Conservation (phyloP, 1,140 invertebrate genomes). For the Ostrea denselamellosa region DNA sequence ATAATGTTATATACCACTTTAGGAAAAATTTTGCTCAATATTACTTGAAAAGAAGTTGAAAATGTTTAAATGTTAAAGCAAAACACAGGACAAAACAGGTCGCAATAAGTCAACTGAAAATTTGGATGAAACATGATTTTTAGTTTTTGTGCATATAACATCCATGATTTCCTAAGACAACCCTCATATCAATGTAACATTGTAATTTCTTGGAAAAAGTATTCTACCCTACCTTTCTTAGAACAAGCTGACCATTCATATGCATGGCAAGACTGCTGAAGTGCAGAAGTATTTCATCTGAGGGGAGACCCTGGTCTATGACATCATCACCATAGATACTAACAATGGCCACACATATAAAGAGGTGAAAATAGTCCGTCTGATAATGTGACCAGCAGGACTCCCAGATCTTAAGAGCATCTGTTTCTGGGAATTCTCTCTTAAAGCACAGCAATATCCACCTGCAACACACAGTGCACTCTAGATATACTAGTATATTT, state of each 20-base stretch:
- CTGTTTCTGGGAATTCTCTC: conserved; percentile 91
- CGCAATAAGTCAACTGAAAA: too few relatives aligned
- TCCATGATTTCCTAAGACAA: too few relatives aligned
- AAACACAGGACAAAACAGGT: too few relatives aligned
- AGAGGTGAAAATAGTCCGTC: conserved; percentile 95
- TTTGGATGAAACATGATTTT: too few relatives aligned
- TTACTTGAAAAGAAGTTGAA: too few relatives aligned
- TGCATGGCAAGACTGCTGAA: conserved; percentile 97
- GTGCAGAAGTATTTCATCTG: conserved; percentile 95
- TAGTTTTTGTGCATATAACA: too few relatives aligned
- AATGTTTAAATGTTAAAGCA: too few relatives aligned
- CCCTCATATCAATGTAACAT: too few relatives aligned
- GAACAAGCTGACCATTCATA: conserved; percentile 94
- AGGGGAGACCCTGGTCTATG: conserved; percentile 91
- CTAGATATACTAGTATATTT: too few relatives aligned
- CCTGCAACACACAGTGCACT: conserved; percentile 82
- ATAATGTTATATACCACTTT: too few relatives aligned
- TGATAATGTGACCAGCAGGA: conserved; percentile 96
- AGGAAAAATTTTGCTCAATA: too few relatives aligned
- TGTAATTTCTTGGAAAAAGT: neutral
- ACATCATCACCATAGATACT: conserved; percentile 93
- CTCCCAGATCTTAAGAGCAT: conserved; percentile 94
- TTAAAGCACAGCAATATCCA: conserved; percentile 92
- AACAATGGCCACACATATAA: conserved; percentile 93
- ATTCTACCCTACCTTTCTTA: conserved; percentile 85